Evolutionary conservation across 1,140 invertebrate species (phyloP).

Genomic region (Ips typographus): DNA sequence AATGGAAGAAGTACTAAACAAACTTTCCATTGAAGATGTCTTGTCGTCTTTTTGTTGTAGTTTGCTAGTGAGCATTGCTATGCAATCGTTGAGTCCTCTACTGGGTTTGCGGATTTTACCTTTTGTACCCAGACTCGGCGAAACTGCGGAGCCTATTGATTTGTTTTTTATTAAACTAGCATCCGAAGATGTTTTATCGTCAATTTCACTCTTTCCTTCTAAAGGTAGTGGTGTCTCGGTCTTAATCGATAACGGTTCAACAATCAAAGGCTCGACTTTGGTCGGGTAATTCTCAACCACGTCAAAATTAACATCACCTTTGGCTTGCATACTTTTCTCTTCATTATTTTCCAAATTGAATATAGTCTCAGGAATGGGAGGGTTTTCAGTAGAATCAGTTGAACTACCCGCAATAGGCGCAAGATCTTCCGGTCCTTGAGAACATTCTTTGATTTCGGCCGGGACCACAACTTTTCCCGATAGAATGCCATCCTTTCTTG

Average conservation of each 20-base stretch:
- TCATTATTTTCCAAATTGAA: conserved; percentile 39
- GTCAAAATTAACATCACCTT: conserved; percentile 33
- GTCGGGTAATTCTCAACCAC: not conserved
- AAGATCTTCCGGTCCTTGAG: conserved; percentile 21
- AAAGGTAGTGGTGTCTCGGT: conserved; percentile 6
- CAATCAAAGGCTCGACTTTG: not conserved
- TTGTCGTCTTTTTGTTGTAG: conserved; percentile 38
- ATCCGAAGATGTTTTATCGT: no score
- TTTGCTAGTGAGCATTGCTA: conserved; percentile 59
- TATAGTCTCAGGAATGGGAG: conserved; percentile 38
- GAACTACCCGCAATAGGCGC: conserved; percentile 34
- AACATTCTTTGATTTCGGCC: conserved; percentile 34
- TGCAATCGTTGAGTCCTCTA: conserved; percentile 56
- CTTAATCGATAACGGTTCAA: conserved; percentile 29
- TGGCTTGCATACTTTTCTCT: conserved; percentile 40
- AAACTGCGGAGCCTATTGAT: conserved; percentile 26
- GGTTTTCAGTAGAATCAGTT: conserved; percentile 32
- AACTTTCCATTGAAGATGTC: conserved; percentile 21
- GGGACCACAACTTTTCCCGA: conserved; percentile 23
- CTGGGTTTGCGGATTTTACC: conserved; percentile 51
- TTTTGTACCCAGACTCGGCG: conserved; percentile 43
- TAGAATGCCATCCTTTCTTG: not conserved
- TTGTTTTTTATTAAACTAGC: conserved; percentile 23
- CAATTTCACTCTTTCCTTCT: no score
- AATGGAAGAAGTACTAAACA: conserved; percentile 23